These are phyloP conservation scores for Pteria penguin DNA, from an alignment of 2,888 invertebrate genomes.

Conservation along the genomic window DNA sequence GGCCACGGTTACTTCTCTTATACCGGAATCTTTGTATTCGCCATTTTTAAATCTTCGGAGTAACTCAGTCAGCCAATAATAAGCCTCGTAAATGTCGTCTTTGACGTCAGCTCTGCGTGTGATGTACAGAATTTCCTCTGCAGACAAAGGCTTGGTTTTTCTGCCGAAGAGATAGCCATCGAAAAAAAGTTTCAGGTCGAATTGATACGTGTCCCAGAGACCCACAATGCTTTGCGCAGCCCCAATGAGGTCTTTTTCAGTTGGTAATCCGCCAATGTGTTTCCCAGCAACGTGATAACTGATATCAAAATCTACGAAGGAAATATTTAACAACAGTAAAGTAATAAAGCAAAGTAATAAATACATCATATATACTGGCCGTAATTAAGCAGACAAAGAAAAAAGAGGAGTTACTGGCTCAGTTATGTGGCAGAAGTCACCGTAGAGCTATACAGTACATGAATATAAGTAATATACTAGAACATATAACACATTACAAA, in stretches of 20 bases:
- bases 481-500: too few relatives aligned
- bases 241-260: constrained; percentile 17
- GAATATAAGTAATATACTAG: too few relatives aligned
- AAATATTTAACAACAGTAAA: too few relatives aligned
- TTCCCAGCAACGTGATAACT: constrained; percentile 11
- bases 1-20: not conserved
- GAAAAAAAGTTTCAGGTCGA: constrained; percentile 4
- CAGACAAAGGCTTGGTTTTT: not conserved
- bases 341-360: too few relatives aligned
- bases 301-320: constrained; percentile 27
- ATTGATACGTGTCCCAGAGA: constrained; percentile 21
- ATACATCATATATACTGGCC: too few relatives aligned
- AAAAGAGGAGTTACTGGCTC: too few relatives aligned
- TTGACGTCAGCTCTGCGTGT: not conserved
- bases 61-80: not conserved
- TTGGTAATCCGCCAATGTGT: not conserved
- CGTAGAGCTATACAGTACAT: too few relatives aligned
- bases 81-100: not conserved
- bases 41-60: not conserved
- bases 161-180: constrained; percentile 7
- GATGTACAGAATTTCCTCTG: constrained; percentile 13
- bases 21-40: not conserved
- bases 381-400: too few relatives aligned
- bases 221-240: constrained; percentile 6
- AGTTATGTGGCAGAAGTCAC: too few relatives aligned